Evolutionary conservation across 2,113 vertebrate species (phyloP).

Genomic region (Misgurnus anguillicaudatus): DNA sequence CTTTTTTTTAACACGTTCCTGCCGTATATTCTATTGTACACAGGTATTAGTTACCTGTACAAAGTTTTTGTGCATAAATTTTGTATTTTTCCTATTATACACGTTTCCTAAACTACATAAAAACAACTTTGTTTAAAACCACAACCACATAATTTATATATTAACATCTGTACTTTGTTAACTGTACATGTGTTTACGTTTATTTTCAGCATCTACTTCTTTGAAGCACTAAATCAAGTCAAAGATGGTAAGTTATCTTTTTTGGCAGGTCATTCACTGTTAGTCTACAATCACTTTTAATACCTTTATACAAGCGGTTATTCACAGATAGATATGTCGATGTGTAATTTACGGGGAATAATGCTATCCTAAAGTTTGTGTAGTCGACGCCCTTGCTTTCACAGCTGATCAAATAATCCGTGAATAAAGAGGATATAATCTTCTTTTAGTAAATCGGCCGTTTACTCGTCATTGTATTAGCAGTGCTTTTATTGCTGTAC

Average conservation of each 20-base stretch:
- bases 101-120: no score
- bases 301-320: no score
- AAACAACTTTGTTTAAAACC: not conserved
- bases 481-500: not conserved
- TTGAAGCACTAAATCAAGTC: not conserved
- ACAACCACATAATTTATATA: not conserved
- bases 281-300: not conserved
- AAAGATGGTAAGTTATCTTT: slow-evolving; percentile 21
- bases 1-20: not conserved
- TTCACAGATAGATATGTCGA: no score
- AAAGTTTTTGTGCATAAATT: no score
- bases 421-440: not conserved
- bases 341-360: not conserved
- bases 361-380: not conserved
- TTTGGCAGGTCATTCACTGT: not conserved
- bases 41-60: not conserved
- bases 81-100: no score
- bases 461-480: not conserved
- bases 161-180: no score
- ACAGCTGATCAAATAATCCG: not conserved
- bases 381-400: slow-evolving; percentile 6
- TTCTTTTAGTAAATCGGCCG: not conserved
- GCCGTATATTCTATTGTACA: no score
- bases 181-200: not conserved
- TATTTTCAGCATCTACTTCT: not conserved